A percentile compares a stretch with the other conserved stretches of the same genome.
phyloP scores from a whole-genome alignment of 2,888 invertebrate genomes.

The Nomada fabriciana region DNA sequence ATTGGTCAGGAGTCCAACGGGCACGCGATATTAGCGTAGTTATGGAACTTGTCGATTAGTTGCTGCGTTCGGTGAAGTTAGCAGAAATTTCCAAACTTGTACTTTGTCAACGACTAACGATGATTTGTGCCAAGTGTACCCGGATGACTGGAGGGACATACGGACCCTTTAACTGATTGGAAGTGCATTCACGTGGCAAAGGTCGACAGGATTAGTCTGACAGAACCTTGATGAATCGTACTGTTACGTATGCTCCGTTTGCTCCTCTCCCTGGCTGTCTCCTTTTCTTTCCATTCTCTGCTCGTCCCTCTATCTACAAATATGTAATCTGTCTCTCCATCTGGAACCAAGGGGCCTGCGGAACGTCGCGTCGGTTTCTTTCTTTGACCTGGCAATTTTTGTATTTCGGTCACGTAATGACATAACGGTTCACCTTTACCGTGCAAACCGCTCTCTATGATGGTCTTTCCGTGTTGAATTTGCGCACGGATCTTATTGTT shows the following conservation, averaged over 20 bases:
- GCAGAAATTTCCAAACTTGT: constrained; percentile 31
- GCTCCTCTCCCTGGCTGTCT: constrained; percentile 21
- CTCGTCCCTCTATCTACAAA: constrained; percentile 6
- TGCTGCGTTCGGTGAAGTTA: constrained; percentile 26
- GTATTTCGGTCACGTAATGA: constrained; percentile 66
- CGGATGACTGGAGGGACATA: constrained; percentile 45
- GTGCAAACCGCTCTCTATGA: constrained; percentile 40
- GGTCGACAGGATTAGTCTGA: constrained; percentile 55
- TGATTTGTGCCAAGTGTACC: constrained; percentile 55
- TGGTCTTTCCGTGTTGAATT: constrained; percentile 7
- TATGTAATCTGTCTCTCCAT: constrained; percentile 41
- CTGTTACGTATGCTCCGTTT: constrained; percentile 59
- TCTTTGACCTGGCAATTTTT: constrained; percentile 54
- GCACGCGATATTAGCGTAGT: constrained; percentile 39
- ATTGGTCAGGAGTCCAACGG: neutral
- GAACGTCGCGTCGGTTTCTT: constrained; percentile 30
- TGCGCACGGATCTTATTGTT: neutral
- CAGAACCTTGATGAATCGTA: constrained; percentile 62
- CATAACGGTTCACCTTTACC: constrained; percentile 56
- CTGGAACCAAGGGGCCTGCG: constrained; percentile 21
- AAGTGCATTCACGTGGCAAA: constrained; percentile 61
- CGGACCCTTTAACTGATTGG: constrained; percentile 64
- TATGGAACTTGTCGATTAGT: constrained; percentile 43
- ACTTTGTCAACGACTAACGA: constrained; percentile 53
- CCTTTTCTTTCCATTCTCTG: neutral